Evolutionary conservation across 2,113 vertebrate species (phyloP).

Genomic region (Arenaria interpres): DNA sequence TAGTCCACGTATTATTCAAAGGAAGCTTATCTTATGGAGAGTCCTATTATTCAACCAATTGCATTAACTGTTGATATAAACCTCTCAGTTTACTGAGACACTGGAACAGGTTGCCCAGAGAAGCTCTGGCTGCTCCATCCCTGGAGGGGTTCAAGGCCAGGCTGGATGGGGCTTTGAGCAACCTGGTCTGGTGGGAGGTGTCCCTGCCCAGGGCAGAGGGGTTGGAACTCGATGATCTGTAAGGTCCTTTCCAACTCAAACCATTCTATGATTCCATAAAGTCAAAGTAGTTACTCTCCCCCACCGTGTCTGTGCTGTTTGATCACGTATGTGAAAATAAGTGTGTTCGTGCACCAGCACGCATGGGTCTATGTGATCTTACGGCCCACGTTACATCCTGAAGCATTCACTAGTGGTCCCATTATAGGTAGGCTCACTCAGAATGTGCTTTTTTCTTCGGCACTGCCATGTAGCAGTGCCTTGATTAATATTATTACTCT

Average conservation of each 20-base stretch:
- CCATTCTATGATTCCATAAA: no score
- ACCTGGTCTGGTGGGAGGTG: no score
- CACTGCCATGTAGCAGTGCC: not conserved
- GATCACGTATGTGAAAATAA: not conserved
- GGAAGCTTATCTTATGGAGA: not conserved
- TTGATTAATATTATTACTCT: slow-evolving; percentile 53
- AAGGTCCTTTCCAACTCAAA: no score
- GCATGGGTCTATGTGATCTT: not conserved
- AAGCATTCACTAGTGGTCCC: not conserved
- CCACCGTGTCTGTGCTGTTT: not conserved
- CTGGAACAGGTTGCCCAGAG: no score
- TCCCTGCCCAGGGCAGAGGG: no score
- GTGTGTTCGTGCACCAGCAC: no score
- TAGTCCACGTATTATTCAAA: not conserved
- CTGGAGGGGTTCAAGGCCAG: no score
- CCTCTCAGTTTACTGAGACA: not conserved
- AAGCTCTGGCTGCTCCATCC: no score
- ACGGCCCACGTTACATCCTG: fast-evolving
- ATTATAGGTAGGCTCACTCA: not conserved
- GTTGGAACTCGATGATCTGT: no score
- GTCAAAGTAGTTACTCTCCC: not conserved
- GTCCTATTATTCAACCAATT: not conserved
- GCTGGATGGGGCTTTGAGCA: no score
- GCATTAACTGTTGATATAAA: not conserved
- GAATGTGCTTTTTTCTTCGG: slow-evolving; percentile 24